phyloP scores from a whole-genome alignment of 2,797 vertebrate species.

The Dicrostonyx torquatus region DNA sequence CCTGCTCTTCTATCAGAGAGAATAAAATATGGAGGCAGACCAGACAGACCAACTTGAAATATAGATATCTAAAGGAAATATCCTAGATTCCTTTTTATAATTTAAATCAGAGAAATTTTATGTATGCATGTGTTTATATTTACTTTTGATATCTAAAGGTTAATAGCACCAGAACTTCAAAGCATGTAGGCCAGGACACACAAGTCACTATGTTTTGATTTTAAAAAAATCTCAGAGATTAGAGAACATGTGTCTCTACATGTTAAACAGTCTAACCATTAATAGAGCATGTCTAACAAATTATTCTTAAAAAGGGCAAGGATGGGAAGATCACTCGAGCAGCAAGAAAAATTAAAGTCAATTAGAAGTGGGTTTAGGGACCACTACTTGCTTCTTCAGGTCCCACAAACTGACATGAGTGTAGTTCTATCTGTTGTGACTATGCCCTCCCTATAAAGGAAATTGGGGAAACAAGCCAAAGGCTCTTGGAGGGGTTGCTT shows the following conservation, averaged over 20 bases:
- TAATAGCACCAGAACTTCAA: background rate
- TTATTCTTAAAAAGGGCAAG: background rate
- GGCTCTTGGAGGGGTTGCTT: background rate
- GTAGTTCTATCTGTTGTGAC: background rate
- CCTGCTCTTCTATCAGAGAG: background rate
- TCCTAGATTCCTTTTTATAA: background rate
- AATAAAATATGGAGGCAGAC: background rate
- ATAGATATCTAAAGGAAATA: background rate
- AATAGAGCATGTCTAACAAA: background rate
- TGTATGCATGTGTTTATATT: background rate
- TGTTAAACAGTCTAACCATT: background rate
- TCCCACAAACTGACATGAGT: background rate
- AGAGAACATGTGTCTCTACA: background rate
- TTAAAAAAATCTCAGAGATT: background rate
- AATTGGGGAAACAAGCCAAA: background rate
- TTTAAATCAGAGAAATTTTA: background rate
- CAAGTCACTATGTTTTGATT: background rate
- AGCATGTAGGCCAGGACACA: background rate
- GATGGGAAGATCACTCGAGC: background rate
- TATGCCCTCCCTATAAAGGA: background rate
- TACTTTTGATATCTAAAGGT: background rate
- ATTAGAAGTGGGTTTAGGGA: background rate
- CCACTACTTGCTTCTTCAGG: background rate
- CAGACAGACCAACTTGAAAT: background rate
- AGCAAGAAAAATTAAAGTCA: background rate